phyloP scores from a whole-genome alignment of 1,140 invertebrate genomes.

The Formica selysi region DNA sequence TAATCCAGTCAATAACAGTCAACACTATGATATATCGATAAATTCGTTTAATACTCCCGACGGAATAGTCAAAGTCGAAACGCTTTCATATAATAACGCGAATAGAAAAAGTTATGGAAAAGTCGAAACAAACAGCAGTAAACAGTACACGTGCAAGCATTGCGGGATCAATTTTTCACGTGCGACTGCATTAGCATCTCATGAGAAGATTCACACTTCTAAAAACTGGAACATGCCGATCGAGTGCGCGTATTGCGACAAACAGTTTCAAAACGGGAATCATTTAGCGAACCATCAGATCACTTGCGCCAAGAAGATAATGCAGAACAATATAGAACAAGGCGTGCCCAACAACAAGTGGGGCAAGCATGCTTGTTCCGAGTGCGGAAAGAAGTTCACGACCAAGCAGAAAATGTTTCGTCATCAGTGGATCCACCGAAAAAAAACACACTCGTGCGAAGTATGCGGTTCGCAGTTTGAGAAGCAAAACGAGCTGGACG shows the following conservation, averaged over 20 bases:
- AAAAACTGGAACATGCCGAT: constrained; percentile 80
- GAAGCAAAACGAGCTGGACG: constrained; percentile 83
- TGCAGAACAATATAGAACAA: constrained; percentile 78
- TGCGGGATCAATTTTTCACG: constrained; percentile 81
- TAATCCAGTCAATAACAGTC: constrained; percentile 65
- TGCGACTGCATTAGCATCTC: constrained; percentile 78
- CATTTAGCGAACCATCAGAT: constrained; percentile 81
- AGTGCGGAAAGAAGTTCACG: constrained; percentile 86
- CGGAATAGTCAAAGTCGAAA: constrained; percentile 78
- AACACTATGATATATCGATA: constrained; percentile 78
- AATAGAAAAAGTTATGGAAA: constrained; percentile 69
- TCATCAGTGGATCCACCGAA: constrained; percentile 87
- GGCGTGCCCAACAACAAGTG: constrained; percentile 78
- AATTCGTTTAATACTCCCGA: constrained; percentile 77
- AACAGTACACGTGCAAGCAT: constrained; percentile 77
- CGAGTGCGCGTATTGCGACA: constrained; percentile 85
- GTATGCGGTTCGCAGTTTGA: constrained; percentile 85
- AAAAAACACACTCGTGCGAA: constrained; percentile 86
- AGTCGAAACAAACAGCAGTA: constrained; percentile 70
- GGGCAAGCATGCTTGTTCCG: constrained; percentile 84
- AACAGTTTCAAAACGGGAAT: constrained; percentile 82
- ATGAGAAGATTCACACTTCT: constrained; percentile 80
- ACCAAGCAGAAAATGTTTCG: constrained; percentile 87
- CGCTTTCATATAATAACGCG: constrained; percentile 65
- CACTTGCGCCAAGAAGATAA: constrained; percentile 83